These are phyloP conservation scores for Aythya baeri DNA, from an alignment of 2,113 vertebrate species.

Conservation along the genomic window DNA sequence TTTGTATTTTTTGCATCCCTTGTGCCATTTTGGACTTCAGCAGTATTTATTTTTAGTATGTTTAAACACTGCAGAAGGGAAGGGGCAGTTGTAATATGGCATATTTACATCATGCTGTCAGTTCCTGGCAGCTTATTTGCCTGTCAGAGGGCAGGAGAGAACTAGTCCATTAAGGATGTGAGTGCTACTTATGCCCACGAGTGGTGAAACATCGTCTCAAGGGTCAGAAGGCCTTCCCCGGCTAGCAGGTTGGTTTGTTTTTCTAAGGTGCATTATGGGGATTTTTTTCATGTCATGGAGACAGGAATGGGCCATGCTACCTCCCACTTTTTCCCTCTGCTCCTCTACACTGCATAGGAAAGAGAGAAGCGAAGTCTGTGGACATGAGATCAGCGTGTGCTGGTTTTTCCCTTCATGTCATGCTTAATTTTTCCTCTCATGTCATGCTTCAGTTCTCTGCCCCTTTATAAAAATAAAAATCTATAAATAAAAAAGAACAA, in stretches of 20 bases:
- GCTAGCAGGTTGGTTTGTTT: constrained; percentile 56
- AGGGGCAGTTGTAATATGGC: constrained; percentile 53
- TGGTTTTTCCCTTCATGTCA: constrained; percentile 46
- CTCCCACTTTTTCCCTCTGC: constrained; percentile 18
- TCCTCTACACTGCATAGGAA: neutral
- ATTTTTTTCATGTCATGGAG: neutral
- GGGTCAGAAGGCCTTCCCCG: constrained; percentile 36
- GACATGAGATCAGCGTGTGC: constrained; percentile 33
- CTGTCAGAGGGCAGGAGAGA: constrained; percentile 9
- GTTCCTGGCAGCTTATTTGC: constrained; percentile 39
- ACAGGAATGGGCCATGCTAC: neutral
- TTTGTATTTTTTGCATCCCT: constrained; percentile 26
- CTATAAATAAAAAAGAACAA: constrained; percentile 73
- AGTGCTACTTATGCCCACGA: constrained; percentile 13
- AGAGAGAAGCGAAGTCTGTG: constrained; percentile 3
- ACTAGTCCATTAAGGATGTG: constrained; percentile 36
- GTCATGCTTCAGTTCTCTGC: constrained; percentile 33
- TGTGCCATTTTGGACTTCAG: constrained; percentile 36
- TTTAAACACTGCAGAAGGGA: constrained; percentile 57
- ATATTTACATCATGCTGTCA: constrained; percentile 65
- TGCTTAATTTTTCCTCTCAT: constrained; percentile 17
- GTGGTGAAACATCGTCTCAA: constrained; percentile 46
- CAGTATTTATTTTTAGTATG: constrained; percentile 64
- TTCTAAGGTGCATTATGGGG: constrained; percentile 24
- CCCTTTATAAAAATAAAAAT: constrained; percentile 66